Evolutionary conservation across 2,797 vertebrate genomes (phyloP), one percentile per base, ranked within the genome.

Genomic region (Acanthornis magna): DNA sequence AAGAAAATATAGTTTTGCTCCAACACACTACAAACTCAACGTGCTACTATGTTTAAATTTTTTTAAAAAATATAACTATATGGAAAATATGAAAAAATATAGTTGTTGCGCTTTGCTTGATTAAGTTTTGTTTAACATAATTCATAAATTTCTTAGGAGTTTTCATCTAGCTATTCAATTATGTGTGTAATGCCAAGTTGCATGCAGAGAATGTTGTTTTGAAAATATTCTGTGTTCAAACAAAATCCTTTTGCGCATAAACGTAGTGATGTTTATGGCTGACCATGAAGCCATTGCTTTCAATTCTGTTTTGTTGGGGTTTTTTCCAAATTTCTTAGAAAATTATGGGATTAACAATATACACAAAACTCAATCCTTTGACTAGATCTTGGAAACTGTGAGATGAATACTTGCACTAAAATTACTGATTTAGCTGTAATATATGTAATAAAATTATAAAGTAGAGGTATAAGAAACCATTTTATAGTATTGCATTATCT

Each of bases 151-250:
- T 88, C 8, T 67, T 89, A 48, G 55, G 40, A 81, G 38, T 38
- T 88, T 71, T 86, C 43, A 89, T 78, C 48, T 70, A 74, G 16
- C 63, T 87, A 91, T 89, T 92, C 88, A 87, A 94, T 83, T 90
- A 58, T 78, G 68, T 2, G 20, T 84, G 27, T 47, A 91, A 61
- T 62, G 34, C n/a, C 62, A 67, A 81, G 15, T n/a, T 77, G 18
- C 54, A 61, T 76, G 16, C 36, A 60, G 63, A 73, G 62, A 32
- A 45, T 26, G 3, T 10, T 79, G 43, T 54, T 68, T 47, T 79
- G 48, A 72, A 91, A 91, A 92, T 66, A 73, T 43, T 26, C 32
- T 61, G 21, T 48, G n/a, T 82, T 88, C 84, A 78, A 91, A 76
- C 21, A 61, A 85, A 81, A 30, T 32, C 23, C 23, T 75, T 4